phyloP scores from a whole-genome alignment of 2,113 vertebrate genomes.

The Siphamia tubifer region DNA sequence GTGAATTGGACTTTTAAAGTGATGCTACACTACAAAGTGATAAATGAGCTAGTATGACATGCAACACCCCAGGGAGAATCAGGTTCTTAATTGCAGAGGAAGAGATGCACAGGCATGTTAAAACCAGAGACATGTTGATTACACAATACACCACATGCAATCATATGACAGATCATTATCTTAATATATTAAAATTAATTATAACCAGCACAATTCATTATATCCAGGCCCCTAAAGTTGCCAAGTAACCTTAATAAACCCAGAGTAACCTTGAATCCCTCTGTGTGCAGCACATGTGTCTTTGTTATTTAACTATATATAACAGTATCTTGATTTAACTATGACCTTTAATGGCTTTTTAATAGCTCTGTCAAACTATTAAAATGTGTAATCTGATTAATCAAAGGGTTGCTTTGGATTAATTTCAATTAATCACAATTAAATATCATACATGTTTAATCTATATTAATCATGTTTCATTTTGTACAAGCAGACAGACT shows the following conservation, averaged over 20 bases:
- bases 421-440: too few relatives aligned
- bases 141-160: slow-evolving; percentile 20
- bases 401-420: too few relatives aligned
- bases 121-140: slow-evolving; percentile 60
- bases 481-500: too few relatives aligned
- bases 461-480: too few relatives aligned
- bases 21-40: slow-evolving; percentile 22
- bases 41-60: slow-evolving; percentile 41
- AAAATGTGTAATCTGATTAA: too few relatives aligned
- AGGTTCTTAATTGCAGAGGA: slow-evolving; percentile 30
- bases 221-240: slow-evolving; percentile 4
- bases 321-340: background rate
- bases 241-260: slow-evolving; percentile 11
- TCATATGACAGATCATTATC: slow-evolving; percentile 58
- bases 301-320: background rate
- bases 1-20: slow-evolving; percentile 60
- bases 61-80: slow-evolving; percentile 52
- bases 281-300: background rate
- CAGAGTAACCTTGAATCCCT: background rate
- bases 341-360: slow-evolving; percentile 38
- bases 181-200: slow-evolving; percentile 49
- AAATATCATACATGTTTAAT: too few relatives aligned
- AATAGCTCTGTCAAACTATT: too few relatives aligned
- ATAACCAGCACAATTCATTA: slow-evolving; percentile 23
- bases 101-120: slow-evolving; percentile 43